These are phyloP conservation scores for Rhynchotus rufescens DNA, from an alignment of 2,797 vertebrate genomes.

Conservation along the genomic window DNA sequence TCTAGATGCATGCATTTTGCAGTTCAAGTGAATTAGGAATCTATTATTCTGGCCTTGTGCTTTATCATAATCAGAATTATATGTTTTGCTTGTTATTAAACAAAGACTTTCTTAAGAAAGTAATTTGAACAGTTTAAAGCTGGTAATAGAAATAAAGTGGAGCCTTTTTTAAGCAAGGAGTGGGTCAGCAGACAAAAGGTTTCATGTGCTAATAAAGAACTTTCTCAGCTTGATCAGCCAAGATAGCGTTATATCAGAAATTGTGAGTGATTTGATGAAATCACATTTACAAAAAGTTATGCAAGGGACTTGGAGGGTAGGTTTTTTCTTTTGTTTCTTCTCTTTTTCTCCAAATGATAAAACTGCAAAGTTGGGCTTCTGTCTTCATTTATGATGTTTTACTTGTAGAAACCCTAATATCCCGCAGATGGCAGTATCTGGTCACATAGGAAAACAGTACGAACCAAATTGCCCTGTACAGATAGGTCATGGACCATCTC, in stretches of 20 bases:
- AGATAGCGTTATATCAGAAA: not conserved
- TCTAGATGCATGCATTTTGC: not conserved
- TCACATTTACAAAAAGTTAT: not conserved
- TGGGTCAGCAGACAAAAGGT: not conserved
- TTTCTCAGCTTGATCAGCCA: not conserved
- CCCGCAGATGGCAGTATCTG: conserved; percentile 58
- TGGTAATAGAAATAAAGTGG: not conserved
- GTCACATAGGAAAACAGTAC: not conserved
- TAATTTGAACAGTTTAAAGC: not conserved
- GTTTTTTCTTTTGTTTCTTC: not conserved
- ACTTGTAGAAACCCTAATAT: rapidly evolving
- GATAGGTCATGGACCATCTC: not conserved
- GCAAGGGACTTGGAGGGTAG: too few relatives aligned
- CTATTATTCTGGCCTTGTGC: not conserved
- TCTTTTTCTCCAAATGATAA: not conserved
- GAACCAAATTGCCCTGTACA: not conserved
- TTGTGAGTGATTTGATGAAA: not conserved
- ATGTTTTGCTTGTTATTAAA: not conserved
- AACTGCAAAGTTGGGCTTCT: not conserved
- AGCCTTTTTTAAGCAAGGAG: not conserved
- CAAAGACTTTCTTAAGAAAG: not conserved
- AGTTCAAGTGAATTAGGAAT: not conserved
- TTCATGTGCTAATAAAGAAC: not conserved
- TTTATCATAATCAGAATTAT: not conserved
- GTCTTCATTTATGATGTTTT: not conserved